phyloP scores from a whole-genome alignment of 37 sponge, comb jelly and placozoan genomes.

The Hexactinellida sp. region DNA sequence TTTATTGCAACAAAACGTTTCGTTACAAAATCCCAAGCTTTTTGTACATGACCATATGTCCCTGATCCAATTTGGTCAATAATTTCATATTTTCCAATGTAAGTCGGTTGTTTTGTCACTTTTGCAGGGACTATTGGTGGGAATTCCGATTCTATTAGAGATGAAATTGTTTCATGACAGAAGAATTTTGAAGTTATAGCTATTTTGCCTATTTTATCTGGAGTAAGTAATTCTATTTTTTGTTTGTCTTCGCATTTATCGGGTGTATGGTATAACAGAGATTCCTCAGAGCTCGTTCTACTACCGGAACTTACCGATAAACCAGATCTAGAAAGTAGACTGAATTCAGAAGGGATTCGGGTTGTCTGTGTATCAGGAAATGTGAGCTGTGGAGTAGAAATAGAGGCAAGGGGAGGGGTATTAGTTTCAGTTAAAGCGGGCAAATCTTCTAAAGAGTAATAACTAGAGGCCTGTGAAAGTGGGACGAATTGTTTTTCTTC shows the following conservation, averaged over 20 bases:
- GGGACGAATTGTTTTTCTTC: neutral
- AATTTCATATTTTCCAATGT: neutral
- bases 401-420: neutral
- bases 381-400: neutral
- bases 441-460: neutral
- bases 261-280: neutral
- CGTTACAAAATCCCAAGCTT: neutral
- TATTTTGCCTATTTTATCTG: neutral
- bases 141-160: neutral
- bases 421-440: neutral
- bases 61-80: neutral
- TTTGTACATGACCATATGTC: neutral
- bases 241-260: neutral
- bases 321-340: neutral
- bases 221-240: neutral
- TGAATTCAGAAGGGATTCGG: neutral
- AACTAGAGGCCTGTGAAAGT: neutral
- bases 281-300: neutral
- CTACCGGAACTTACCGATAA: neutral
- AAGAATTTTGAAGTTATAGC: neutral
- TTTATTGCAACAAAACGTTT: neutral
- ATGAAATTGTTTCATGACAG: neutral
- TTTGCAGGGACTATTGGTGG: neutral
- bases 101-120: neutral
- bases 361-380: neutral